Evolutionary conservation across 2,113 vertebrate species (phyloP).

Genomic region (Oreochromis tanganicae): DNA sequence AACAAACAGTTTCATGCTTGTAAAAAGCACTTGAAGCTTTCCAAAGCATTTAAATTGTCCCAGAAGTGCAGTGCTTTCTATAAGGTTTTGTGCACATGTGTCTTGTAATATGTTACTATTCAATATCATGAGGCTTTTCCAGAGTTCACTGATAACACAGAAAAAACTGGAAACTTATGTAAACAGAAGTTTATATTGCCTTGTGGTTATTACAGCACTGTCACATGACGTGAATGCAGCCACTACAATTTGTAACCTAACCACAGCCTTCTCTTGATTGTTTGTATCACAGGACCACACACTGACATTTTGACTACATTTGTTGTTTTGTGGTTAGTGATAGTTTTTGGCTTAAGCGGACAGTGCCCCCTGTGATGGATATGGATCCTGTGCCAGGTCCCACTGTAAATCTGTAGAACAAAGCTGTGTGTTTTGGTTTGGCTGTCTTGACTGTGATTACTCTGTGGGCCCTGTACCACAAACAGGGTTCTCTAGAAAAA

Average conservation of each 20-base stretch:
- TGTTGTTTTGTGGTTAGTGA: background rate
- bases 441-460: background rate
- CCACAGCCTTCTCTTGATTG: background rate
- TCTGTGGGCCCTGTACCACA: background rate
- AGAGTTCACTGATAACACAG: background rate
- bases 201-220: background rate
- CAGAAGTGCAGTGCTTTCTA: background rate
- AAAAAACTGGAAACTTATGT: background rate
- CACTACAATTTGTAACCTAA: background rate
- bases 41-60: background rate
- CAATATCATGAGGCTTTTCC: background rate
- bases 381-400: background rate
- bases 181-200: background rate
- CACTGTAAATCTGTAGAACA: conserved; percentile 41
- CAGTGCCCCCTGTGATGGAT: conserved; percentile 16
- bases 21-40: background rate
- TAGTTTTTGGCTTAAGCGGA: background rate
- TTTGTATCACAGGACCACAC: background rate
- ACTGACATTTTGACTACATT: background rate
- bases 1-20: background rate
- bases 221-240: background rate
- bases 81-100: background rate
- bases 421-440: conserved; percentile 16
- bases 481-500: background rate
- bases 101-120: background rate